Evolutionary conservation across 2,113 vertebrate species (phyloP), one percentile per base, ranked within the genome.

Genomic region (Telmatochromis sp.): DNA sequence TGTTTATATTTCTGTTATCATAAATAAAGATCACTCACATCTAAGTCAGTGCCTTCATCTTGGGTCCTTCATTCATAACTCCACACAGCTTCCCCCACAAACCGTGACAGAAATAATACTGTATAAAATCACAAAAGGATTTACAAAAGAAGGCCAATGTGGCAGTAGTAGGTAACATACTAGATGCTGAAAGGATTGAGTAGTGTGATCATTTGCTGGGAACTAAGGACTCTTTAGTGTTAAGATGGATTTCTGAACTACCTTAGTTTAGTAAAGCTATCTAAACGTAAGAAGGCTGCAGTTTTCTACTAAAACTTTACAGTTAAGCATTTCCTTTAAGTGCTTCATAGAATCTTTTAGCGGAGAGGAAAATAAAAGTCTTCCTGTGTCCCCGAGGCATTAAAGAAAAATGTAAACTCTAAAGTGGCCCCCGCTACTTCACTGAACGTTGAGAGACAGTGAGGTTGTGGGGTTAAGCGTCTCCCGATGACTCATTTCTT

Each of bases 401-500:
- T 80, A 17, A 78, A 71, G 28, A 94, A 87, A 42, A 91, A 82
- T 83, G 85, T 93, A 90, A 94, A 94, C 91, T 87, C 60, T 23
- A 54, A 91, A 68, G 54, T 86, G 75, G 35, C 82, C 54, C 23
- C 65, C 8, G 57, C 54, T 81, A 35, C 63, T 82, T 82, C 60
- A 54, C 37, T 28, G 63, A 37, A 57, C 58, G 15, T 21, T 45
- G 42, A 88, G 42, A 83, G 85, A 92, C 73, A 26, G 42, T 14
- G 47, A 83, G 87, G 90, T 93, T 40, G 26, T 2, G 9, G 42
- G 92, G 93, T 94, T 90, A 90, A 92, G 83, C 9, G 13, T 87
- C 87, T 91, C 82, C 60, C 35, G 45, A 90, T 89, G 84, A 92
- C 84, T 93, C 84, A 84, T 91, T 91, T 89, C 90, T 91, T 91